A percentile compares a stretch with the other conserved stretches of the same genome.
phyloP scores from a whole-genome alignment of 2,113 vertebrate genomes.

The Daboia siamensis region DNA sequence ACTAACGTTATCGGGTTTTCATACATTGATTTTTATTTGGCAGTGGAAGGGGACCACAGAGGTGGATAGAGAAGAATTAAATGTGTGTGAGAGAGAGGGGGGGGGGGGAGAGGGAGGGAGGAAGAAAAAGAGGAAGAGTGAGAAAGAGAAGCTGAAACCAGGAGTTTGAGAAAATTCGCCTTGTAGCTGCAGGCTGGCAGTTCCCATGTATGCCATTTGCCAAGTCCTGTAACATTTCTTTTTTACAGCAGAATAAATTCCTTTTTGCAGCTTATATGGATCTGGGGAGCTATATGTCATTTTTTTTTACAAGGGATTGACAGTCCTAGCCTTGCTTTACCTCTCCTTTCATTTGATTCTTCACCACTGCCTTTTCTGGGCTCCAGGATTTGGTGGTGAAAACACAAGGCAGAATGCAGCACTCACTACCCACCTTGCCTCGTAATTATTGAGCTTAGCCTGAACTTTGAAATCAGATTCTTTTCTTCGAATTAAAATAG shows the following conservation, averaged over 20 bases:
- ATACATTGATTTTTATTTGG: conserved; percentile 48
- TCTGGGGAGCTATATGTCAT: conserved; percentile 44
- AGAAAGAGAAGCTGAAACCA: conserved; percentile 20
- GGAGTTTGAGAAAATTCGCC: conserved; percentile 45
- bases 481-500: not conserved
- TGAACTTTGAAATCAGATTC: not conserved
- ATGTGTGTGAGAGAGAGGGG: not conserved
- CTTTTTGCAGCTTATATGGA: conserved; percentile 51
- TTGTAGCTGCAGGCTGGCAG: conserved; percentile 35
- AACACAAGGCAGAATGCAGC: too few relatives aligned
- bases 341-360: conserved; percentile 39
- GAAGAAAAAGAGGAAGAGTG: not conserved
- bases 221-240: conserved; percentile 34
- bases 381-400: not conserved
- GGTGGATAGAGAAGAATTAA: conserved; percentile 51
- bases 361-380: not conserved
- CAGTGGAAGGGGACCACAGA: conserved; percentile 24
- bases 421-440: not conserved
- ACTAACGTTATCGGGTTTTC: conserved; percentile 59
- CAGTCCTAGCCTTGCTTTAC: conserved; percentile 41
- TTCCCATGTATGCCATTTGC: conserved; percentile 45
- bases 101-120: not conserved
- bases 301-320: conserved; percentile 54
- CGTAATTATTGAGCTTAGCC: not conserved
- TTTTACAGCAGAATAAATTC: conserved; percentile 59